phyloP scores from a whole-genome alignment of 2,797 vertebrate species.

The Tangara arthus region DNA sequence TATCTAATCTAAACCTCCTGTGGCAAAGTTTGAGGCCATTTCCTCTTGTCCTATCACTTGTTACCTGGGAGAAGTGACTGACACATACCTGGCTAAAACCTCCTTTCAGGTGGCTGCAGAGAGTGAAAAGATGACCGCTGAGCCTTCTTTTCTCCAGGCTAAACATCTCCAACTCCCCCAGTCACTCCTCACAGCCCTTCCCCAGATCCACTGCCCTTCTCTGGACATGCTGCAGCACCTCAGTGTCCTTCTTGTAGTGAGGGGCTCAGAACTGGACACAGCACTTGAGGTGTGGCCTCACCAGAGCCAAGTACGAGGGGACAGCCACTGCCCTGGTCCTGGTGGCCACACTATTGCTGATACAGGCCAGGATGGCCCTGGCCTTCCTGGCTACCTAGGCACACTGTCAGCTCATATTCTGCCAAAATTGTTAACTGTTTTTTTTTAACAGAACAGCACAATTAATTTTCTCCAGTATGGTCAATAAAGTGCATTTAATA shows the following conservation, averaged over 20 bases:
- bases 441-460: not conserved
- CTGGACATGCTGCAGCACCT: not conserved
- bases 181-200: not conserved
- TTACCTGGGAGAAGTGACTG: not conserved
- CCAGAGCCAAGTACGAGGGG: not conserved
- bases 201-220: not conserved
- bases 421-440: not conserved
- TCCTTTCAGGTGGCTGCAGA: not conserved
- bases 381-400: not conserved
- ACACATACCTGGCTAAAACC: not conserved
- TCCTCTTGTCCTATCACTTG: not conserved
- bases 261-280: not conserved
- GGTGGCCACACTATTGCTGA: not conserved
- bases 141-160: not conserved
- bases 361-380: not conserved
- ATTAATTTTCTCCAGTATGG: not conserved
- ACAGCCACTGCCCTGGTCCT: not conserved
- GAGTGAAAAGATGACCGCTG: not conserved
- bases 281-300: accelerated
- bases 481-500: not conserved
- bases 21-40: not conserved
- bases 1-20: not conserved
- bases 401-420: not conserved
- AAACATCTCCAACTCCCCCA: not conserved
- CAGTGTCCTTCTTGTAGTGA: not conserved